Conservation (phyloP, 2,888 invertebrate genomes). For the Vesta saturnalis region DNA sequence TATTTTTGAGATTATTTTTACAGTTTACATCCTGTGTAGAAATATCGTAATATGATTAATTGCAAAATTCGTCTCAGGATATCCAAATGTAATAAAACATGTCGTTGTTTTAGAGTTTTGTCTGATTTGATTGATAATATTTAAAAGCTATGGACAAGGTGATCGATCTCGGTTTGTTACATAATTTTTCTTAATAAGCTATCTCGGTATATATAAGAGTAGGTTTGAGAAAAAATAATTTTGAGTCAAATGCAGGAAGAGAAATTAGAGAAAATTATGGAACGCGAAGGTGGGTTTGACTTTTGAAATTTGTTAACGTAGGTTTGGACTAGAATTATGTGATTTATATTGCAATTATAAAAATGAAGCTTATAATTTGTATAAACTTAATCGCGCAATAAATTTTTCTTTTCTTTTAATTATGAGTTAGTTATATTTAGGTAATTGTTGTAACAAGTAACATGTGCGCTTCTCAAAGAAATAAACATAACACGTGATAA, state of each 20-base stretch:
- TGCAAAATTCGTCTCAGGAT: no score
- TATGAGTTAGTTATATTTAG: background rate
- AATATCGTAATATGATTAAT: no score
- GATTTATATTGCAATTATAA: slow-evolving; percentile 4
- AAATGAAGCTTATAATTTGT: background rate
- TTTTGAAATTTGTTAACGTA: slow-evolving; percentile 6
- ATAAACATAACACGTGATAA: slow-evolving; percentile 46
- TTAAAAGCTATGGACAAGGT: no score
- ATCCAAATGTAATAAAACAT: no score
- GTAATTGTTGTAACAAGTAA: slow-evolving; percentile 2
- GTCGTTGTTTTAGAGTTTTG: no score
- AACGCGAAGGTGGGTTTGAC: slow-evolving; percentile 2
- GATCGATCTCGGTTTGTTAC: no score
- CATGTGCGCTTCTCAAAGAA: slow-evolving; percentile 34
- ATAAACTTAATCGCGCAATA: background rate
- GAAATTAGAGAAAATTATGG: slow-evolving; percentile 3
- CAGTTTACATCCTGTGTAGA: no score
- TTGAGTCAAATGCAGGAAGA: background rate
- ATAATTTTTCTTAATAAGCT: background rate
- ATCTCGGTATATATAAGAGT: background rate
- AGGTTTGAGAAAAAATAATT: slow-evolving; percentile 10
- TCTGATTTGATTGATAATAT: no score
- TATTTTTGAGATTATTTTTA: no score
- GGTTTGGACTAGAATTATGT: background rate
- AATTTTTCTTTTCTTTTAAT: background rate